A percentile compares a stretch with the other conserved stretches of the same genome.
phyloP scores from a whole-genome alignment of 1,140 invertebrate genomes.

The Trachelipus rathkii region DNA sequence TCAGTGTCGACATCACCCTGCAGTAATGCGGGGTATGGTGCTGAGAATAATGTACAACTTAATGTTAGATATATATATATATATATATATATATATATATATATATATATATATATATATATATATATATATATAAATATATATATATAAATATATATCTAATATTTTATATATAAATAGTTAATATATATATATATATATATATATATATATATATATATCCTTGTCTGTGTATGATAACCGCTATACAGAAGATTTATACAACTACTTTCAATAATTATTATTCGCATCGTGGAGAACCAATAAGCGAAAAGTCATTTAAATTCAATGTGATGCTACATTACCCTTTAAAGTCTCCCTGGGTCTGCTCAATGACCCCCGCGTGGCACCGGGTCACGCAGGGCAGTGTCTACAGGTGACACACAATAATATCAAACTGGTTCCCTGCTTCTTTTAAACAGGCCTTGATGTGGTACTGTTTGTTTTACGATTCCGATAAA shows the following conservation, averaged over 20 bases:
- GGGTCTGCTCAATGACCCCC: neutral
- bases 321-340: neutral
- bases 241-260: no score
- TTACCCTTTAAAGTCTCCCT: neutral
- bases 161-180: neutral
- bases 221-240: no score
- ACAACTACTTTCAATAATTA: no score
- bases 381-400: neutral
- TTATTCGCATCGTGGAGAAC: no score
- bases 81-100: no score
- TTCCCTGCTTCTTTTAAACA: neutral
- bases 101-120: no score
- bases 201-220: constrained; percentile 13
- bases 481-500: neutral
- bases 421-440: constrained; percentile 4
- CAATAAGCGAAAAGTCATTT: neutral
- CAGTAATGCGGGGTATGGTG: no score
- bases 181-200: constrained; percentile 15
- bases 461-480: neutral
- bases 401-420: neutral
- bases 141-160: neutral
- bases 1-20: no score
- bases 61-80: no score
- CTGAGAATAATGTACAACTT: no score
- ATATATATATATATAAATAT: no score